A percentile compares a stretch with the other conserved stretches of the same genome.
Conservation (phyloP, 2,113 vertebrate species). For the Poeciliopsis turrubarensis region DNA sequence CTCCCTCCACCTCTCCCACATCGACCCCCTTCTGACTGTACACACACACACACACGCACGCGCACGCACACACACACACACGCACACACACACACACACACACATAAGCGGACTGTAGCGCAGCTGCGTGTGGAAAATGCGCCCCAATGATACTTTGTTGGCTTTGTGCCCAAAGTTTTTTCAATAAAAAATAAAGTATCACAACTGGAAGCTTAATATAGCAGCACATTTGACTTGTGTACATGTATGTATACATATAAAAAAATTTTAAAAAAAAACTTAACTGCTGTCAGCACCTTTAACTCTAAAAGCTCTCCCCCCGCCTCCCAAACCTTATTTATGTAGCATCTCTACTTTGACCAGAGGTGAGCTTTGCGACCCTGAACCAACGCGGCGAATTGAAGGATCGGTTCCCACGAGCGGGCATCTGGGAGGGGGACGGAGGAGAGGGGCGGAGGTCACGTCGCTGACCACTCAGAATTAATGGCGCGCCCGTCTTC, state of each 20-base stretch:
- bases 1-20: constrained; percentile 55
- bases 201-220: not conserved
- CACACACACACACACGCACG: constrained; percentile 1
- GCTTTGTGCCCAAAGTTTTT: constrained; percentile 19
- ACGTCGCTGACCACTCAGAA: constrained; percentile 68
- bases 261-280: constrained; percentile 24
- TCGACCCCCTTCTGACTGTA: constrained; percentile 41
- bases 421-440: constrained; percentile 12
- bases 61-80: too few species aligned
- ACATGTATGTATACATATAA: too few species aligned
- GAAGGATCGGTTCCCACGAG: constrained; percentile 47
- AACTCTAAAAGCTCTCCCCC: constrained; percentile 4
- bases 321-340: constrained; percentile 1
- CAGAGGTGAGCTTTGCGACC: constrained; percentile 5
- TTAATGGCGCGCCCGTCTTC: constrained; percentile 71
- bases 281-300: constrained; percentile 47
- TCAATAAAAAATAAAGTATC: constrained; percentile 10
- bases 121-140: constrained; percentile 17
- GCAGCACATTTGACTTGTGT: constrained; percentile 40
- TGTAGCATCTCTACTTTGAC: constrained; percentile 19
- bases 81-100: too few species aligned
- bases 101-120: constrained; percentile 2
- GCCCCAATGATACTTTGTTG: constrained; percentile 2
- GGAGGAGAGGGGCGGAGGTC: constrained; percentile 60
- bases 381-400: not conserved